Base-by-base conservation (phyloP, 2,888 invertebrate species). In the Tipula helvola region DNA sequence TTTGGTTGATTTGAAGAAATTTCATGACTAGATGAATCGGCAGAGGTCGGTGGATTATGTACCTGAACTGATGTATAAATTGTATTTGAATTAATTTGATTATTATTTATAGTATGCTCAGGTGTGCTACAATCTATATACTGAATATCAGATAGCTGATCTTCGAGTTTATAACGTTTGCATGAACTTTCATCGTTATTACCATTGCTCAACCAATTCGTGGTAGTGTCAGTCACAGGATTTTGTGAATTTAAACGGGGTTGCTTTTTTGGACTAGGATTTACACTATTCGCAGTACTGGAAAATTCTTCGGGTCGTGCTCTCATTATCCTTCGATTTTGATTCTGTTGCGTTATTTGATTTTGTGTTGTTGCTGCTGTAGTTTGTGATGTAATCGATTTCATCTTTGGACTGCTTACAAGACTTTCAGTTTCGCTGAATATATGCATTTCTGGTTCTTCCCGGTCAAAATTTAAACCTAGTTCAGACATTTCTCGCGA, bases 351-450 rank as follows among this genome's bases (percentile, higher is more conserved):
- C 13, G 36, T 36, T 86, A 28, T 44, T 44, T 18, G 13, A 28
- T 36, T 36, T 52, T 18, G 28, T 13, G 39, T 41, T n/a, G 7
- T 8, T 39, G n/a, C 1, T 8, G 57, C 18, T 71, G 71, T 0
- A 71, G 8, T 71, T 71, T 71, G 85, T 28, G 16, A 44, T 44
- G 87, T 42, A 39, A 88, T 92, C 71, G 92, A 93, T 88, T 91
- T 93, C 87, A 92, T 92, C 88, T 92, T 92, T 87, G 92, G 93
- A 87, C 93, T 94, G 87, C 93, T 93, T 0, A 94, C 94, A 85
- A 94, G 90, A 87, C 95, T 94, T 89, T 97, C 97, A 90, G 96
- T 97, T 89, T 97, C 97, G n/a, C 96, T 96, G 91, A 97, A 96
- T 92, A 97, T 96, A 89, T 96, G 93, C 93, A 96, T 95, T 91